These are phyloP conservation scores for Smutsia temminckii DNA, from an alignment of 2,797 vertebrate species.

Conservation along the genomic window DNA sequence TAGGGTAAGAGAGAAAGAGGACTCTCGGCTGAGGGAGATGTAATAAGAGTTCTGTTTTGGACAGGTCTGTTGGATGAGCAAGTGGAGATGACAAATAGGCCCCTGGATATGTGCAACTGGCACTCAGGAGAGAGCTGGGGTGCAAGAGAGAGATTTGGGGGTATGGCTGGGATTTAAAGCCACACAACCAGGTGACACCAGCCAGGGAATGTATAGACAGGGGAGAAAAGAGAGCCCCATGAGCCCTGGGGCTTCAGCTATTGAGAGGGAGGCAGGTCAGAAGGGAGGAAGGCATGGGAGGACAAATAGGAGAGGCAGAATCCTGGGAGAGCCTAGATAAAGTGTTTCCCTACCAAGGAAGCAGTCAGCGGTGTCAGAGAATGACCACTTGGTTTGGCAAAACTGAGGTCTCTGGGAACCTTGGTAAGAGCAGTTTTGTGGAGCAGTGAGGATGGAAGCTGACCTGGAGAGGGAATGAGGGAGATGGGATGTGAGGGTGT, in stretches of 20 bases:
- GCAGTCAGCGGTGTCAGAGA: not conserved
- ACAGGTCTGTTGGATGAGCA: conserved; percentile 13
- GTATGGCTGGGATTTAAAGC: not conserved
- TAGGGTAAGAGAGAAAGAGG: not conserved
- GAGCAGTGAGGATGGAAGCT: not conserved
- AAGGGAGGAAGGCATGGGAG: not conserved
- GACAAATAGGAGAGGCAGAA: not conserved
- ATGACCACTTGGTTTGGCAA: not conserved
- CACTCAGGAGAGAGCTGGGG: not conserved
- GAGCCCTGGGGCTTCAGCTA: not conserved
- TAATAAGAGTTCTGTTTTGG: conserved; percentile 15
- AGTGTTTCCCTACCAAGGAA: not conserved
- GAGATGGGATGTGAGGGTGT: no score
- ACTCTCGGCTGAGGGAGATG: not conserved
- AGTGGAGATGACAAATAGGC: not conserved
- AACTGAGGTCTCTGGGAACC: not conserved
- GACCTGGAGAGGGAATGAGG: not conserved
- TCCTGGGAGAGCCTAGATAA: not conserved
- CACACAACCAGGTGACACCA: fast-evolving
- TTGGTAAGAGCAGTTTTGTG: not conserved
- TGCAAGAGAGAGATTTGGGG: not conserved
- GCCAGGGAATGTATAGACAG: not conserved
- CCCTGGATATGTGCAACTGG: not conserved
- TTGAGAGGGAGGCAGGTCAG: not conserved
- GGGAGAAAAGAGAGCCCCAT: not conserved